These are phyloP conservation scores for Actias luna DNA, from an alignment of 2,888 invertebrate genomes.

Conservation along the genomic window DNA sequence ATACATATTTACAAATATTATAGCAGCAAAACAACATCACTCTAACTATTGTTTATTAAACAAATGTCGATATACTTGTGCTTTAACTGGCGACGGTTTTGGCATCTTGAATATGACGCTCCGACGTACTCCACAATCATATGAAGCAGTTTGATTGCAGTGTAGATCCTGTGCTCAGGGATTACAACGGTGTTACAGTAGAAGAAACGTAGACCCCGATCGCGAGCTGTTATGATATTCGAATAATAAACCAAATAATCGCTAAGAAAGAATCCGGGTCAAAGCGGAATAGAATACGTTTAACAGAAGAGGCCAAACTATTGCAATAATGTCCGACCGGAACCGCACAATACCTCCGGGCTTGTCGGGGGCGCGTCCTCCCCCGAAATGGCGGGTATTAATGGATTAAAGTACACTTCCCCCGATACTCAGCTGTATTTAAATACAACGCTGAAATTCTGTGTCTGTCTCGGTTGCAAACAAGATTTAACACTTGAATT, in stretches of 20 bases:
- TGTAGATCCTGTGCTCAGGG: too few species aligned
- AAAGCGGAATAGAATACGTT: not conserved
- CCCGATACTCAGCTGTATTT: conserved; percentile 14
- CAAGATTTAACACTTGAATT: not conserved
- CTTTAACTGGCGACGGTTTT: too few species aligned
- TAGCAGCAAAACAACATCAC: too few species aligned
- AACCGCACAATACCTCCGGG: conserved; percentile 15
- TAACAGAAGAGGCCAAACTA: conserved; percentile 1
- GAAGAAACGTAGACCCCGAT: too few species aligned
- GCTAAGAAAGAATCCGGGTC: not conserved
- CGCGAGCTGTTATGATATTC: not conserved
- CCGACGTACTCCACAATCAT: too few species aligned
- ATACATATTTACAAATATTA: too few species aligned
- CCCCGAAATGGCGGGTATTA: conserved; percentile 20
- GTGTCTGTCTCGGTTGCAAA: not conserved
- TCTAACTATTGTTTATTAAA: too few species aligned
- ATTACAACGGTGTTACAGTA: too few species aligned
- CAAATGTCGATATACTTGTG: too few species aligned
- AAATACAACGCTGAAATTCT: not conserved
- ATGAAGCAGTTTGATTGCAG: too few species aligned
- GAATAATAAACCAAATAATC: not conserved
- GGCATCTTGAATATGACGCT: too few species aligned
- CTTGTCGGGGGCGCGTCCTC: conserved; percentile 17
- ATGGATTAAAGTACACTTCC: conserved; percentile 21
- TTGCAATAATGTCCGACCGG: conserved; percentile 4